Conservation (phyloP, 2,797 vertebrate species). For the Catharus ustulatus region DNA sequence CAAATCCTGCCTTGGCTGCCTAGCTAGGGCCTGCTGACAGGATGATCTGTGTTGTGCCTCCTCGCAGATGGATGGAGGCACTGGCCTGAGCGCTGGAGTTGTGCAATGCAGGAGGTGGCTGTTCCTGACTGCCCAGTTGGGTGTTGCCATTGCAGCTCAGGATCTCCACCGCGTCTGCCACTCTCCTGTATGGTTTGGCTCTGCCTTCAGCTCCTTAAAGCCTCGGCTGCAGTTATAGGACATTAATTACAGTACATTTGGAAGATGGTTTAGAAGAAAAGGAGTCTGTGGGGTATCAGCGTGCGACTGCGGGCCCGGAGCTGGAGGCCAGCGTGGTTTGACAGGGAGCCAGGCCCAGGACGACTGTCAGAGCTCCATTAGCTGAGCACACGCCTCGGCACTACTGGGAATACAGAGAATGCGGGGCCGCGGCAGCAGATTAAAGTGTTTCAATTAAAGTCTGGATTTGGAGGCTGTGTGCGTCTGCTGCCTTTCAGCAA, state of each 20-base stretch:
- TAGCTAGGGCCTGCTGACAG: background rate
- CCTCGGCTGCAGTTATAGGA: background rate
- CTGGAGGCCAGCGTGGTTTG: slow-evolving; percentile 48
- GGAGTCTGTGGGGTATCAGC: slow-evolving; percentile 22
- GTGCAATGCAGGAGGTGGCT: background rate
- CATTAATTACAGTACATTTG: slow-evolving; percentile 22
- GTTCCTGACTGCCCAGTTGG: accelerated
- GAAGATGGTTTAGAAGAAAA: slow-evolving; percentile 10
- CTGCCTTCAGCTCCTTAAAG: background rate
- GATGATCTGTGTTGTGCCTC: background rate
- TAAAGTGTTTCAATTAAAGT: slow-evolving; percentile 4
- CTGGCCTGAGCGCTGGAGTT: background rate
- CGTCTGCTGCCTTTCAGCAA: slow-evolving; percentile 41
- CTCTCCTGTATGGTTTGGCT: background rate
- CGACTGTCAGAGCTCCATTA: slow-evolving; percentile 21
- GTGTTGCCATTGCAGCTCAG: accelerated
- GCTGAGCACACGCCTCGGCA: background rate
- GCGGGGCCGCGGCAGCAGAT: slow-evolving; percentile 19
- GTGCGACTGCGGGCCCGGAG: background rate
- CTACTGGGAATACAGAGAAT: slow-evolving; percentile 42
- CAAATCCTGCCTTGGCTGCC: background rate
- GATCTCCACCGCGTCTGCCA: background rate
- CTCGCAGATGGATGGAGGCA: background rate
- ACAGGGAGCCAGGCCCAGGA: slow-evolving; percentile 33
- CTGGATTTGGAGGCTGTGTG: slow-evolving; percentile 25